Evolutionary conservation across 2,113 vertebrate genomes (phyloP).

Genomic region (Engraulis encrasicolus): DNA sequence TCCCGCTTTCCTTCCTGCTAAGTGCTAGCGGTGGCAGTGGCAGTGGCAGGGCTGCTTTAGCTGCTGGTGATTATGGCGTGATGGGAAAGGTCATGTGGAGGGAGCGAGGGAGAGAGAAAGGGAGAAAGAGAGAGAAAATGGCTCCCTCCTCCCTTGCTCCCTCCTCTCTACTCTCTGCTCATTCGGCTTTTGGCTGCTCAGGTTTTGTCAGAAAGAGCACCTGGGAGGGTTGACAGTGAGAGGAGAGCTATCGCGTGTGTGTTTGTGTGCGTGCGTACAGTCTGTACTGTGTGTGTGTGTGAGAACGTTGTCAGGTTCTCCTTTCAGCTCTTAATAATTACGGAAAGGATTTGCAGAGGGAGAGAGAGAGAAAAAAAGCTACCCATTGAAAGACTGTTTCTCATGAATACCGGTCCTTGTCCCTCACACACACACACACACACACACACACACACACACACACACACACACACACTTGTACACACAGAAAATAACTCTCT

Average conservation of each 20-base stretch:
- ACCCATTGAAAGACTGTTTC: background rate
- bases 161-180: too few species aligned
- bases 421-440: background rate
- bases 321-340: slow-evolving; percentile 8
- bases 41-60: too few species aligned
- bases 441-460: background rate
- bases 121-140: too few species aligned
- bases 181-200: background rate
- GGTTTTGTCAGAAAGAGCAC: background rate
- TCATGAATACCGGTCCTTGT: slow-evolving; percentile 5
- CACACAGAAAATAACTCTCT: too few species aligned
- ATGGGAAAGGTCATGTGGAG: too few species aligned
- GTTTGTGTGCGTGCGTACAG: background rate
- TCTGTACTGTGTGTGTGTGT: background rate
- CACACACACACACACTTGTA: background rate
- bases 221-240: background rate
- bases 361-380: background rate
- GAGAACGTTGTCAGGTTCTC: background rate
- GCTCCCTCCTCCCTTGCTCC: too few species aligned
- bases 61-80: too few species aligned
- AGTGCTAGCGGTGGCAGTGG: too few species aligned
- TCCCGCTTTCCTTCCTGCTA: too few species aligned
- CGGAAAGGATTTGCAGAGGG: background rate
- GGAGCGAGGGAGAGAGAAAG: too few species aligned
- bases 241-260: background rate